Evolutionary conservation across 2,113 vertebrate genomes (phyloP).

Genomic region (Elachura formosa): DNA sequence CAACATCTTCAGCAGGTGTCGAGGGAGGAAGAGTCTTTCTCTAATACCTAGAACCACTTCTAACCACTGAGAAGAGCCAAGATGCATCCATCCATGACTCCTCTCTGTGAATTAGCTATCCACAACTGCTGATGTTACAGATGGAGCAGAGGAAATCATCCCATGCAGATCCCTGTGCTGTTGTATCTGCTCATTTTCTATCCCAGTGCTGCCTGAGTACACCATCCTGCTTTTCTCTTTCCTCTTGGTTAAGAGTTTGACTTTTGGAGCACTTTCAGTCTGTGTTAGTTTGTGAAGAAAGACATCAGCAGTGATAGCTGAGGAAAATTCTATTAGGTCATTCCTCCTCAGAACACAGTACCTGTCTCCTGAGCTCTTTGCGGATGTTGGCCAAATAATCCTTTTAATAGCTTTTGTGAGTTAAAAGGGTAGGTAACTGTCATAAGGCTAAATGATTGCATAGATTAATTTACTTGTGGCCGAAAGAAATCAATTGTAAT

Average conservation of each 20-base stretch:
- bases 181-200: neutral
- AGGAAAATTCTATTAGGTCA: slow-evolving; percentile 53
- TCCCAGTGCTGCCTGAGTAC: neutral
- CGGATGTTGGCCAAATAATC: slow-evolving; percentile 60
- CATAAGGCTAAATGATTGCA: slow-evolving; percentile 59
- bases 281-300: neutral
- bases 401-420: slow-evolving; percentile 56
- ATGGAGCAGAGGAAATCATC: neutral
- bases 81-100: neutral
- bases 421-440: slow-evolving; percentile 58
- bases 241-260: neutral
- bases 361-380: slow-evolving; percentile 43
- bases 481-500: slow-evolving; percentile 56
- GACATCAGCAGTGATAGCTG: slow-evolving; percentile 20
- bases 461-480: slow-evolving; percentile 60
- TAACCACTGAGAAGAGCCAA: neutral
- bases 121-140: neutral
- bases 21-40: neutral
- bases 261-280: neutral
- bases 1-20: neutral
- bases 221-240: neutral
- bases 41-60: neutral
- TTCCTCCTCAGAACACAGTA: slow-evolving; percentile 17
- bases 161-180: rapidly evolving
- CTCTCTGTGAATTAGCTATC: neutral